Conservation (phyloP, 2,888 invertebrate species). For the Thumatha senex region DNA sequence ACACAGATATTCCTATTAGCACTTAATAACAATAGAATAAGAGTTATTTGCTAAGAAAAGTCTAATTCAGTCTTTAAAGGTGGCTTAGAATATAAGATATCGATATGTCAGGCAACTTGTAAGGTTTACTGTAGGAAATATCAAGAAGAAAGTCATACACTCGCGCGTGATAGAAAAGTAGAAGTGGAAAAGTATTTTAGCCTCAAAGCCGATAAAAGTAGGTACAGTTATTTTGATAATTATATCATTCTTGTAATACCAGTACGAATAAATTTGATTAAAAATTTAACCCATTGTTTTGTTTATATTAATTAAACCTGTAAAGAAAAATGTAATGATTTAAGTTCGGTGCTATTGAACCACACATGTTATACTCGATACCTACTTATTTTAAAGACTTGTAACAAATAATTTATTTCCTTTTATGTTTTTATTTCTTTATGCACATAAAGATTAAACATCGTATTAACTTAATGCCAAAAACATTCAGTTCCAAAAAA, state of each 20-base stretch:
- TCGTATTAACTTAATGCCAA: too few relatives aligned
- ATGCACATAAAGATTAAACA: too few relatives aligned
- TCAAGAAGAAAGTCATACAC: constrained; percentile 22
- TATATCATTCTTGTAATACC: constrained; percentile 30
- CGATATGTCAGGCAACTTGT: constrained; percentile 69
- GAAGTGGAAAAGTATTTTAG: constrained; percentile 18
- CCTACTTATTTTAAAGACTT: neutral
- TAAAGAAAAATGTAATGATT: constrained; percentile 6
- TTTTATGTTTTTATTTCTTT: too few relatives aligned
- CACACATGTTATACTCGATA: constrained; percentile 23
- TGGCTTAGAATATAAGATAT: constrained; percentile 57
- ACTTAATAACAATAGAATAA: constrained; percentile 38
- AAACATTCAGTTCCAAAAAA: too few relatives aligned
- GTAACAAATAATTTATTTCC: too few relatives aligned
- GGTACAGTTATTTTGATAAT: constrained; percentile 28
- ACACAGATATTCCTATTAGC: constrained; percentile 29
- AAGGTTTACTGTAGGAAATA: constrained; percentile 28
- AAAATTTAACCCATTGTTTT: constrained; percentile 46
- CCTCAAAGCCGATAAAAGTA: too few relatives aligned
- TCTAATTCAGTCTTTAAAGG: constrained; percentile 69
- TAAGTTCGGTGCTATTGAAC: constrained; percentile 40
- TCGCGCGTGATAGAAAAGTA: constrained; percentile 18
- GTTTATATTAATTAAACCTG: constrained; percentile 19
- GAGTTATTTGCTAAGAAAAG: constrained; percentile 46
- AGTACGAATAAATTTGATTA: constrained; percentile 14